These are phyloP conservation scores for Lysandra coridon DNA, from an alignment of 2,888 invertebrate genomes.

Conservation along the genomic window DNA sequence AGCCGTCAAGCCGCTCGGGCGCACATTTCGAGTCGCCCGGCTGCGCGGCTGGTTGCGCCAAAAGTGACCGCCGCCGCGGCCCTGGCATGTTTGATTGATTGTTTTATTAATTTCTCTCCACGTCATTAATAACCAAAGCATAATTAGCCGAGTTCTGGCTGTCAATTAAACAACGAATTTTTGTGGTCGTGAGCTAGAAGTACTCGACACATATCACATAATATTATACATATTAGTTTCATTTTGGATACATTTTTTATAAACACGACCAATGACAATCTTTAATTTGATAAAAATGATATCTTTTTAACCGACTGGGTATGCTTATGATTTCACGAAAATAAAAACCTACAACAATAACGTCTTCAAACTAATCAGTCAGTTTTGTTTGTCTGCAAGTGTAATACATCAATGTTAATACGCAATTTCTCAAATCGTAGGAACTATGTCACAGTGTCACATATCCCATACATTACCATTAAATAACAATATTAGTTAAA, in stretches of 20 bases:
- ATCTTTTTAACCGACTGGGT: neutral
- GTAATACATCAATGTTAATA: neutral
- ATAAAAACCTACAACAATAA: neutral
- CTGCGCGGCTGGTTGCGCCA: constrained; percentile 69
- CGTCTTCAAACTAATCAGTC: neutral
- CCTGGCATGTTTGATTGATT: constrained; percentile 76
- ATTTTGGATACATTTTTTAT: neutral
- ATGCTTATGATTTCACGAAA: neutral
- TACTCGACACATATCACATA: neutral
- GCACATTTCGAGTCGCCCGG: constrained; percentile 75
- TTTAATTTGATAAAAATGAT: neutral
- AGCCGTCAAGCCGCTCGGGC: constrained; percentile 56
- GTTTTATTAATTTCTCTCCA: constrained; percentile 78
- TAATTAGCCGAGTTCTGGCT: constrained; percentile 64
- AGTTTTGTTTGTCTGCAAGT: neutral
- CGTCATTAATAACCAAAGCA: constrained; percentile 62
- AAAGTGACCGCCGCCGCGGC: constrained; percentile 74
- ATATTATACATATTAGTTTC: neutral
- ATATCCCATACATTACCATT: constrained; percentile 9
- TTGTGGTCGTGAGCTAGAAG: neutral
- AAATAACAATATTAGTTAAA: constrained; percentile 18
- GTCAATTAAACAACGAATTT: constrained; percentile 65
- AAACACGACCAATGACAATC: neutral
- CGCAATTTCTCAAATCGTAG: constrained; percentile 4
- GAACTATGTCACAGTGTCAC: constrained; percentile 6